phyloP scores from a whole-genome alignment of 2,888 invertebrate species.

The Hyposoter dolosus region DNA sequence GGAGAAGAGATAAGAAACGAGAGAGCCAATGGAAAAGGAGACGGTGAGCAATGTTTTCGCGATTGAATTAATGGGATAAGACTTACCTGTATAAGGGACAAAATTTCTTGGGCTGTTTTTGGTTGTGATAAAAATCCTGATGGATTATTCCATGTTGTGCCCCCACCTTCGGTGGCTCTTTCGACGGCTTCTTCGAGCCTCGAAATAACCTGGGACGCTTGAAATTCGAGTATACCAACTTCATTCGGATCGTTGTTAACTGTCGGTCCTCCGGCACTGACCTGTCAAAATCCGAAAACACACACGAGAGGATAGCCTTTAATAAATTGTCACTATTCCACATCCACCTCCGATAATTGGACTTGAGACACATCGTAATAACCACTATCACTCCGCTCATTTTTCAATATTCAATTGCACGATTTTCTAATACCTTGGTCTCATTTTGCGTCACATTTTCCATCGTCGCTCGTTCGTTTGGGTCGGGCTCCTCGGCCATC shows the following conservation, averaged over 20 bases:
- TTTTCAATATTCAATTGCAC: neutral
- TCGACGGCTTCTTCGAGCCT: constrained; percentile 89
- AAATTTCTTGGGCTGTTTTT: constrained; percentile 86
- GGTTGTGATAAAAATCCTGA: constrained; percentile 86
- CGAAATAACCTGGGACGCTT: constrained; percentile 90
- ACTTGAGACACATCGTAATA: neutral
- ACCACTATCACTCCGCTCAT: neutral
- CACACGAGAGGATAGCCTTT: neutral
- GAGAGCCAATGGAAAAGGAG: constrained; percentile 13
- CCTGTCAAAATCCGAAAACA: constrained; percentile 80
- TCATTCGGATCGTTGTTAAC: constrained; percentile 73
- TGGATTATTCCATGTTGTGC: constrained; percentile 86
- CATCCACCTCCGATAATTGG: neutral
- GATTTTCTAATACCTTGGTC: constrained; percentile 78
- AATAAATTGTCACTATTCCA: constrained; percentile 22
- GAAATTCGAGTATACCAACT: constrained; percentile 87
- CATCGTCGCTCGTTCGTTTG: constrained; percentile 81
- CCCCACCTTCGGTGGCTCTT: constrained; percentile 83
- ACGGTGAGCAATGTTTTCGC: constrained; percentile 9
- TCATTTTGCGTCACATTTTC: constrained; percentile 79
- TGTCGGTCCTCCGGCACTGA: constrained; percentile 76
- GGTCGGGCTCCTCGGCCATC: constrained; percentile 83
- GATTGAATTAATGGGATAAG: neutral
- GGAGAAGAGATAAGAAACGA: neutral
- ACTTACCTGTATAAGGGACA: constrained; percentile 85